Base-by-base conservation (phyloP, 1,140 invertebrate genomes). In the Caerostris darwini region DNA sequence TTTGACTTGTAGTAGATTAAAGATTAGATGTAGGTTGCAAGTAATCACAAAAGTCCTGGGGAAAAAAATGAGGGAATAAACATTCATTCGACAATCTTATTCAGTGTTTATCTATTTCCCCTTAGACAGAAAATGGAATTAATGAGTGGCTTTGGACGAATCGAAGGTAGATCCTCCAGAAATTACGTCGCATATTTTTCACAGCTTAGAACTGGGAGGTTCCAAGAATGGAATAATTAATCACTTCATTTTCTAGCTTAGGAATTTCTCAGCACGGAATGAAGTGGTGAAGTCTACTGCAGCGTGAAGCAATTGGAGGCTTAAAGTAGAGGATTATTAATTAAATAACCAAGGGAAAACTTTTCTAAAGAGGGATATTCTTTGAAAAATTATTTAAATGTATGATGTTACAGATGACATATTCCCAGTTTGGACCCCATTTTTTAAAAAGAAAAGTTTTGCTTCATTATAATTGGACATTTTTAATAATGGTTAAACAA, bases 121-220 rank as follows among this genome's bases (percentile, higher is more conserved):
- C 54, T 58, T 5, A 85, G 19, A n/a, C 7, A 54, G 54, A 82
- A 57, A 85, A 58, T 58, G 56, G 82, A 85, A 85, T 85, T 85
- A 85, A 85, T 85, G 82, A 85, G 10, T 5, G 34, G 50, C 53
- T 50, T 14, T 34, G 34, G 7, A 77, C 8, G 71, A 53, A 77
- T 50, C 53, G 8, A 77, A 77, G 71, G 71, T 77, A 50, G 34
- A 34, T 12, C 82, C 56, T 57, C 8, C 6, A 57, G 82, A 83
- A 83, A 83, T 56, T 56, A 19, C 82, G 56, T 6, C 82, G 82
- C 82, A 83, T 83, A 83, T 83, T 83, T 83, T 83, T 54, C 54
- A 7, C 14, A 83, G 53, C 14, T 83, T 57, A 34, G 50, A 50
- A 53, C 71, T 34, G 71, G 71, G n/a, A 17, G n/a, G 19, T n/a